Evolutionary conservation across 2,888 invertebrate species (phyloP).

Genomic region (Eudemis profundana): DNA sequence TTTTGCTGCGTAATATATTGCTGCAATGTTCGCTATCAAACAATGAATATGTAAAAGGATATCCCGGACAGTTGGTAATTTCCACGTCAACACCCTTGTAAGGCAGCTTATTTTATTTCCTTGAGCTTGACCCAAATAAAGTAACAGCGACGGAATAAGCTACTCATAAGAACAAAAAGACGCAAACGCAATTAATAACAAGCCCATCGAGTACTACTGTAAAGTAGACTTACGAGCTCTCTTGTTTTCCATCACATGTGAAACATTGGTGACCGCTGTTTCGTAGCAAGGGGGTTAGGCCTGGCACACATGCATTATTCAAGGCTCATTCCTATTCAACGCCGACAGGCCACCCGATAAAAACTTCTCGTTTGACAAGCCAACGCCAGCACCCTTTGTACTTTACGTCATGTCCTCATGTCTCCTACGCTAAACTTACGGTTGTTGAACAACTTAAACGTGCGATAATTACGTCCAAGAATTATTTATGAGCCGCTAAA

Average conservation of each 20-base stretch:
- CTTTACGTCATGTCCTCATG: slow-evolving; percentile 70
- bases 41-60: not conserved
- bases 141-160: not conserved
- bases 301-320: slow-evolving; percentile 80
- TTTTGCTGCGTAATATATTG: slow-evolving; percentile 46
- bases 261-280: slow-evolving; percentile 68
- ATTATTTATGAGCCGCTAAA: slow-evolving; percentile 56
- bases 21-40: not conserved
- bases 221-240: slow-evolving; percentile 23
- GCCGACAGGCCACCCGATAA: slow-evolving; percentile 81
- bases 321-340: slow-evolving; percentile 84
- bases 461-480: slow-evolving; percentile 49
- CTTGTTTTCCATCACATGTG: slow-evolving; percentile 36
- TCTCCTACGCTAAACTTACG: slow-evolving; percentile 57
- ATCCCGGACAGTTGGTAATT: no score
- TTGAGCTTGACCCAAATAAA: slow-evolving; percentile 12
- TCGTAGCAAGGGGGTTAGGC: slow-evolving; percentile 57
- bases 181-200: slow-evolving; percentile 14
- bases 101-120: no score
- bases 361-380: slow-evolving; percentile 84
- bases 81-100: no score
- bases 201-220: slow-evolving; percentile 4
- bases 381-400: slow-evolving; percentile 83
- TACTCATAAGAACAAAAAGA: not conserved
- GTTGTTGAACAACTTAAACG: slow-evolving; percentile 46